Evolutionary conservation across 2,113 vertebrate genomes (phyloP), one percentile per base, ranked within the genome.

Genomic region (Ictalurus punctatus): DNA sequence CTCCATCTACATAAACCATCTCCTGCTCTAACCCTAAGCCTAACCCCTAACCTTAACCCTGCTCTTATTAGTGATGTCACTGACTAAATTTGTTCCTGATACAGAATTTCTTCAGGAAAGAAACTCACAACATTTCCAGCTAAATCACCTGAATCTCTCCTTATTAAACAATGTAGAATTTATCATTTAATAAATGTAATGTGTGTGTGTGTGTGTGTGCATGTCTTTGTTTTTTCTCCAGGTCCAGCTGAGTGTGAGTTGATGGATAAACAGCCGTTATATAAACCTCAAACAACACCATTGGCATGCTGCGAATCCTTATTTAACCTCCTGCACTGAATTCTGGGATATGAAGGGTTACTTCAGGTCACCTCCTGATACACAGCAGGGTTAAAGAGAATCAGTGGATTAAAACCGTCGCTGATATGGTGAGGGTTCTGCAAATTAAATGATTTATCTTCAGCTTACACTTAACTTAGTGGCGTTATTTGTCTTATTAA

Each of bases 241-340:
- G 17, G n/a, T 83, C 79, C 86, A 82, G 79, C 85, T 86, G 85
- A 61, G 71, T 82, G 52, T 54, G 76, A 19, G 44, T 52, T 82
- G 63, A 67, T 59, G 65, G 65, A 71, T 34, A 71, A 67, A 87
- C 79, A 88, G 65, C 61, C 54, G 19, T 67, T 44, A 69, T 34
- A 25, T 65, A 87, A 87, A 34, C 30, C 82, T 58, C 14, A 82
- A 87, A 88, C 65, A 81, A 16, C 34, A 76, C 83, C 79, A 59
- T 0, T 14, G 21, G 65, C 76, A 81, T 8, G 19, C 78, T 54
- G 21, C 8, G 52, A 82, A 67, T 82, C 61, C 78, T 80, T 4
- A 27, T 40, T 87, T 87, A 71, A 87, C 86, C 76, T 69, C 21
- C 63, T 69, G 48, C 78, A 69, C 30, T 40, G 78, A 63, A 81